A percentile compares a stretch with the other conserved stretches of the same genome.
These are phyloP conservation scores for Eupelmus urozonus DNA, from an alignment of 2,888 invertebrate species.

Conservation along the genomic window DNA sequence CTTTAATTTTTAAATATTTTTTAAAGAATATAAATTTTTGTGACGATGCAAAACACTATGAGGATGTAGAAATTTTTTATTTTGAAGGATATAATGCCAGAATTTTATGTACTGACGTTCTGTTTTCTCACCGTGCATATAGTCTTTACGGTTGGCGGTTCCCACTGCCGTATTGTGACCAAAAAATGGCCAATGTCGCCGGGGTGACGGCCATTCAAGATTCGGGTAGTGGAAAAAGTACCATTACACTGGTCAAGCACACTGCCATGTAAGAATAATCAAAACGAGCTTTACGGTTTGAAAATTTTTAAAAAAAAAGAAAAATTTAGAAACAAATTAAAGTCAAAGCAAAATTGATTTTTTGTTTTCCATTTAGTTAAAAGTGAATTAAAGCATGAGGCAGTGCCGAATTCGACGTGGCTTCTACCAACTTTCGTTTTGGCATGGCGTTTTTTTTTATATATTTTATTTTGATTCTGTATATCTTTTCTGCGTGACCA, in stretches of 20 bases:
- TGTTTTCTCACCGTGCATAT: conserved; percentile 69
- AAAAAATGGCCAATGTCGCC: conserved; percentile 84
- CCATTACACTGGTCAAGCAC: conserved; percentile 77
- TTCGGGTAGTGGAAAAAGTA: conserved; percentile 77
- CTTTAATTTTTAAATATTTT: too few relatives aligned
- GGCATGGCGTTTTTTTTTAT: conserved; percentile 68
- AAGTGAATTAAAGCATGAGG: conserved; percentile 70
- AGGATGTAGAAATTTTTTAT: not conserved
- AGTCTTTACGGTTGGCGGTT: conserved; percentile 98
- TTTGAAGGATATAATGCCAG: conserved; percentile 28
- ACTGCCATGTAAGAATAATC: conserved; percentile 76
- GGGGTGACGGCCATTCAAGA: conserved; percentile 77
- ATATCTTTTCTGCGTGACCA: conserved; percentile 23
- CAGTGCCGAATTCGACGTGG: conserved; percentile 69
- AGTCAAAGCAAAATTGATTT: not conserved
- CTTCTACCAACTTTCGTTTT: conserved; percentile 67
- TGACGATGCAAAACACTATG: conserved; percentile 10
- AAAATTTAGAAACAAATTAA: conserved; percentile 16
- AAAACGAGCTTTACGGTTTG: conserved; percentile 62
- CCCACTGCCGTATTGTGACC: conserved; percentile 97
- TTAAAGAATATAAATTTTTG: too few relatives aligned
- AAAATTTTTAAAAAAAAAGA: conserved; percentile 49
- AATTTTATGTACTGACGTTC: conserved; percentile 43
- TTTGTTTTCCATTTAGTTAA: conserved; percentile 51
- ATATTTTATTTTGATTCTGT: conserved; percentile 38